Conservation (phyloP, 2,797 vertebrate species). For the Malurus splendens region DNA sequence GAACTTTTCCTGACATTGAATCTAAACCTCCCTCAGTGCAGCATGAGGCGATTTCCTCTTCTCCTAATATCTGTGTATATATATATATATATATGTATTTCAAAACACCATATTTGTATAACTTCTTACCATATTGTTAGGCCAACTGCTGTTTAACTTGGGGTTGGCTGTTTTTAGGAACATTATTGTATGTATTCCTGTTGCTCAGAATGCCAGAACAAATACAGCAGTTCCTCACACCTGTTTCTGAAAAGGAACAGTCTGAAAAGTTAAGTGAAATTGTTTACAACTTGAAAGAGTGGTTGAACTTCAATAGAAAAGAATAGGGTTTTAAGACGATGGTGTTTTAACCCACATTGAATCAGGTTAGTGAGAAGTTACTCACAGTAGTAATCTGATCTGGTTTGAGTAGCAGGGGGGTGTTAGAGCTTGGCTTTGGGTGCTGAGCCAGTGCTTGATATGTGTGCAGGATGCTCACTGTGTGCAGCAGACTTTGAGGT, state of each 20-base stretch:
- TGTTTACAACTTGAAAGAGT: not conserved
- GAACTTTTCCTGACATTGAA: not conserved
- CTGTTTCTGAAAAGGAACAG: not conserved
- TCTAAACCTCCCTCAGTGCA: not conserved
- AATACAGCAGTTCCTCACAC: not conserved
- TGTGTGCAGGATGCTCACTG: fast-evolving
- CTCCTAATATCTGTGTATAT: fast-evolving
- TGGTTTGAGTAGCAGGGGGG: not conserved
- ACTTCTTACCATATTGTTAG: not conserved
- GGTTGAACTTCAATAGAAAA: not conserved
- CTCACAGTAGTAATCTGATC: not conserved
- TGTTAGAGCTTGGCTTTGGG: not conserved
- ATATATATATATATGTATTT: fast-evolving
- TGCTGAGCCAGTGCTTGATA: not conserved
- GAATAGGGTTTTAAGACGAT: not conserved
- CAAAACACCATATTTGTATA: not conserved
- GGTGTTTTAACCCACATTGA: not conserved
- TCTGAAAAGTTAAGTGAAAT: not conserved
- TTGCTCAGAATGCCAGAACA: not conserved
- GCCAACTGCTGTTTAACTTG: not conserved
- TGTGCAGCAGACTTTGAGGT: not conserved
- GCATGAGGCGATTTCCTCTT: not conserved
- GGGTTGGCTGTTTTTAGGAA: not conserved
- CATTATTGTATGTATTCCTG: not conserved
- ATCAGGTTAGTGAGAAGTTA: not conserved